A percentile compares a stretch with the other conserved stretches of the same genome.
Evolutionary conservation across 2,888 invertebrate species (phyloP).

Genomic region (Sinopyrophorus schimmeli): DNA sequence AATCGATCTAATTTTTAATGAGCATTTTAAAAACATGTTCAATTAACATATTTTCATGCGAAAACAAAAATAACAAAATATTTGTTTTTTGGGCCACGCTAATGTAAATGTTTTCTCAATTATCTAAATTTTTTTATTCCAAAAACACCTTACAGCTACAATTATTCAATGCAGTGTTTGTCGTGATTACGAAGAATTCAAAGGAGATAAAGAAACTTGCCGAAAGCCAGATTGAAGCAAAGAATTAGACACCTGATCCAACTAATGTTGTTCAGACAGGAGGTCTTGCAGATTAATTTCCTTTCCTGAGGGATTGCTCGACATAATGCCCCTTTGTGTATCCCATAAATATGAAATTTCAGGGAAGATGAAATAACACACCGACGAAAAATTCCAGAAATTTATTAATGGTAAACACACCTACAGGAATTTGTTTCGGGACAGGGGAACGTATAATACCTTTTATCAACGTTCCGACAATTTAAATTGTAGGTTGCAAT

Average conservation of each 20-base stretch:
- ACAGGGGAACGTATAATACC: not conserved
- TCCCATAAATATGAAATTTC: slow-evolving; percentile 47
- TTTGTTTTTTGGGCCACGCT: too few species aligned
- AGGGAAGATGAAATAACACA: slow-evolving; percentile 49
- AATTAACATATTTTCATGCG: too few species aligned
- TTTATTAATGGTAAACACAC: slow-evolving; percentile 23
- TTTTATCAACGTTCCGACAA: slow-evolving; percentile 9
- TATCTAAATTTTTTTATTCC: too few species aligned
- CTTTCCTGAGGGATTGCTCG: slow-evolving; percentile 43
- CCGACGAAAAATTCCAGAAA: slow-evolving; percentile 33
- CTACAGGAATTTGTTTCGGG: slow-evolving; percentile 1
- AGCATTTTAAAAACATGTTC: too few species aligned
- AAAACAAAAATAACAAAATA: too few species aligned
- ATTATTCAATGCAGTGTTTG: too few species aligned
- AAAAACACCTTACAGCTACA: too few species aligned
- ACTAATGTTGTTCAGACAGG: slow-evolving; percentile 41
- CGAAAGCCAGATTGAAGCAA: slow-evolving; percentile 22
- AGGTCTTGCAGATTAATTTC: slow-evolving; percentile 47
- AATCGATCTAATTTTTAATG: too few species aligned
- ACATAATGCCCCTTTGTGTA: slow-evolving; percentile 41
- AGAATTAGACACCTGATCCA: slow-evolving; percentile 43
- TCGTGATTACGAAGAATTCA: too few species aligned
- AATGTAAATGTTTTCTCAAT: too few species aligned
- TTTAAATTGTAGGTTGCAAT: slow-evolving; percentile 14
- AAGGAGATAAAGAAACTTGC: slow-evolving; percentile 10